Evolutionary conservation across 2,797 vertebrate species (phyloP).

Genomic region (Sebastes ruberrimus): DNA sequence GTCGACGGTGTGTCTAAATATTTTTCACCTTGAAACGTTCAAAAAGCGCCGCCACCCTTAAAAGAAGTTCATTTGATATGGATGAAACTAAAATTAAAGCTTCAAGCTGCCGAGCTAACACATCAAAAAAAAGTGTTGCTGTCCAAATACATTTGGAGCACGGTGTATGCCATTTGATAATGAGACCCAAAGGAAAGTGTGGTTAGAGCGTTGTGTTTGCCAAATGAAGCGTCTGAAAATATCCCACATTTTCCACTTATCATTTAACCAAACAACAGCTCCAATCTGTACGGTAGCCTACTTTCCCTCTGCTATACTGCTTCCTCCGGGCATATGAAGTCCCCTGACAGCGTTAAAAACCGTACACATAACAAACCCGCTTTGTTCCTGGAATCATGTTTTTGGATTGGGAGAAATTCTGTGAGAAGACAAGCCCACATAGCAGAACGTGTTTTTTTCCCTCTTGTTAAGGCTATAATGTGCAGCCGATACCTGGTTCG

Average conservation of each 20-base stretch:
- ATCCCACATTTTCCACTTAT: constrained; percentile 42
- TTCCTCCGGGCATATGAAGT: constrained; percentile 57
- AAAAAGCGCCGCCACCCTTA: constrained; percentile 9
- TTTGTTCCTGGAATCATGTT: constrained; percentile 61
- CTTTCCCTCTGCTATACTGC: constrained; percentile 34
- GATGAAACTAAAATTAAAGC: constrained; percentile 45
- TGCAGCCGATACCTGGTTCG: constrained; percentile 43
- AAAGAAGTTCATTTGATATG: constrained; percentile 35
- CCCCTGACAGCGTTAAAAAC: constrained; percentile 61
- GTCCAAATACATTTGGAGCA: constrained; percentile 56
- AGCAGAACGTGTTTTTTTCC: constrained; percentile 12
- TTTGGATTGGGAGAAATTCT: constrained; percentile 21
- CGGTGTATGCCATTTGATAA: constrained; percentile 48
- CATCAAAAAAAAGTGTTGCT: constrained; percentile 38
- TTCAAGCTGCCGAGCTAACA: not conserved
- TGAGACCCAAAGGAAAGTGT: constrained; percentile 65
- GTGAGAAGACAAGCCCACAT: constrained; percentile 43
- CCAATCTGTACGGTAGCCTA: constrained; percentile 49
- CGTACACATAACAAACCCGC: constrained; percentile 58
- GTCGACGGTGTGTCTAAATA: not conserved
- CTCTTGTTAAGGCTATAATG: constrained; percentile 46
- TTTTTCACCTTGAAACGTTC: constrained; percentile 32
- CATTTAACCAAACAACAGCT: constrained; percentile 44
- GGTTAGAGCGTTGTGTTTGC: constrained; percentile 44
- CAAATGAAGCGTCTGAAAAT: constrained; percentile 58